A percentile compares a stretch with the other conserved stretches of the same genome.
Conservation (phyloP, 2,797 vertebrate genomes). For the Diceros bicornis region DNA sequence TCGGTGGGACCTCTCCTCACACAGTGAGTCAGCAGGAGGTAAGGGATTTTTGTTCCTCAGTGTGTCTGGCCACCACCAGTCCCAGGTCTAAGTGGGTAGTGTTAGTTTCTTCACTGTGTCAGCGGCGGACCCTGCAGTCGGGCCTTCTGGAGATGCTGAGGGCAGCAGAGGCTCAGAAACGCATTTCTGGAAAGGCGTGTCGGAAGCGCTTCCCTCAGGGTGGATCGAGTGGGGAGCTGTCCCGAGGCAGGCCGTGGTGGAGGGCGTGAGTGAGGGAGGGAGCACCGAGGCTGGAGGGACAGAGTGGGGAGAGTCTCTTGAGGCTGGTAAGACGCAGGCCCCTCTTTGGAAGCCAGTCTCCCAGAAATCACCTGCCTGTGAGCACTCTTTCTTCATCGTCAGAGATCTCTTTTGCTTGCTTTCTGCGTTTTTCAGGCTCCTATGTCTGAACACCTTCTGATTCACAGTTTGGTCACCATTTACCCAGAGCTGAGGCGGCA, state of each 20-base stretch:
- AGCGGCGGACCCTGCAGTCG: background rate
- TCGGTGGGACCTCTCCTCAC: slow-evolving; percentile 37
- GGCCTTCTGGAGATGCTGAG: background rate
- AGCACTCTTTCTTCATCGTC: background rate
- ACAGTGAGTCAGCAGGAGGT: slow-evolving; percentile 55
- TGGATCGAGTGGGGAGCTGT: background rate
- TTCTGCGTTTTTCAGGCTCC: background rate
- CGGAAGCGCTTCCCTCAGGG: background rate
- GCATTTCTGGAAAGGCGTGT: background rate
- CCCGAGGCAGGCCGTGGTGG: background rate
- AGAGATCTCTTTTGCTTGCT: background rate
- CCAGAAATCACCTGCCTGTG: background rate
- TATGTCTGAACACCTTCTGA: background rate
- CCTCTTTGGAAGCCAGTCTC: background rate
- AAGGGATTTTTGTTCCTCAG: slow-evolving; percentile 41
- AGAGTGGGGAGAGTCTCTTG: fast-evolving
- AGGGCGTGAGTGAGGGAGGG: too few species aligned
- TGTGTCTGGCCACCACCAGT: slow-evolving; percentile 65
- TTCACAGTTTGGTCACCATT: background rate
- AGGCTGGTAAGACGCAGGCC: too few species aligned
- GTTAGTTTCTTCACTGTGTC: slow-evolving; percentile 33
- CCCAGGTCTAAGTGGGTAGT: slow-evolving; percentile 57
- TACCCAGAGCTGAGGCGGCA: background rate
- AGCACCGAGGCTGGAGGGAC: background rate
- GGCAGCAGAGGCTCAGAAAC: background rate